These are phyloP conservation scores for Masticophis lateralis DNA, from an alignment of 2,797 vertebrate species.

Conservation along the genomic window DNA sequence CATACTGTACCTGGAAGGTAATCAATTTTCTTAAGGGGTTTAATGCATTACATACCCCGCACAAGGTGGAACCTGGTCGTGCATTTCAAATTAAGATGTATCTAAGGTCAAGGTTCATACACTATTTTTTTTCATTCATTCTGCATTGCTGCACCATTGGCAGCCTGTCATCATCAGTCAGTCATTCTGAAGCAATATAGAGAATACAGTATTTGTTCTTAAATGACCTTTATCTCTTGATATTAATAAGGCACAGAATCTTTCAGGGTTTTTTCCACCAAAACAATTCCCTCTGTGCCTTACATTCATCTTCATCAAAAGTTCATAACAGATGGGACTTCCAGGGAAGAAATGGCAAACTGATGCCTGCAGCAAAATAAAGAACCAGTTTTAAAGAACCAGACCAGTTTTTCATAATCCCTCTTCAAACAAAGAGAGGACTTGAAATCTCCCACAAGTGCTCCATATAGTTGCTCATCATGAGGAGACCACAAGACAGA, in stretches of 20 bases:
- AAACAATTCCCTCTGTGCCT: background rate
- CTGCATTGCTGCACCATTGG: background rate
- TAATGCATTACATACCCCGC: conserved; percentile 50
- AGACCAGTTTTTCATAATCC: background rate
- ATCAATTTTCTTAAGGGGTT: conserved; percentile 60
- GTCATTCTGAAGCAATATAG: background rate
- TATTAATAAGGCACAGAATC: background rate
- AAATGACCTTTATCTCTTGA: conserved; percentile 10
- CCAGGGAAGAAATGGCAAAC: background rate
- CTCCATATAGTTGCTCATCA: background rate
- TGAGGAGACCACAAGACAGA: background rate
- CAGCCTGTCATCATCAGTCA: accelerated
- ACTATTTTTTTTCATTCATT: conserved; percentile 15
- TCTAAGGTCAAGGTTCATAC: conserved; percentile 1
- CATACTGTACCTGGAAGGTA: conserved; percentile 67
- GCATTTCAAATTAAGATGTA: conserved; percentile 47
- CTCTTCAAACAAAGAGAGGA: background rate
- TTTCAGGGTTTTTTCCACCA: too few species aligned
- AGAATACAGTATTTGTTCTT: background rate
- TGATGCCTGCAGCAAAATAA: background rate
- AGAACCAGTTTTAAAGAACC: too few species aligned
- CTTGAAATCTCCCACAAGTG: background rate
- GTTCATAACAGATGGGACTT: background rate
- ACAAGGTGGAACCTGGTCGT: conserved; percentile 40
- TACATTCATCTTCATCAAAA: conserved; percentile 15